phyloP scores from a whole-genome alignment of 2,797 vertebrate species.

The Natrix natrix region DNA sequence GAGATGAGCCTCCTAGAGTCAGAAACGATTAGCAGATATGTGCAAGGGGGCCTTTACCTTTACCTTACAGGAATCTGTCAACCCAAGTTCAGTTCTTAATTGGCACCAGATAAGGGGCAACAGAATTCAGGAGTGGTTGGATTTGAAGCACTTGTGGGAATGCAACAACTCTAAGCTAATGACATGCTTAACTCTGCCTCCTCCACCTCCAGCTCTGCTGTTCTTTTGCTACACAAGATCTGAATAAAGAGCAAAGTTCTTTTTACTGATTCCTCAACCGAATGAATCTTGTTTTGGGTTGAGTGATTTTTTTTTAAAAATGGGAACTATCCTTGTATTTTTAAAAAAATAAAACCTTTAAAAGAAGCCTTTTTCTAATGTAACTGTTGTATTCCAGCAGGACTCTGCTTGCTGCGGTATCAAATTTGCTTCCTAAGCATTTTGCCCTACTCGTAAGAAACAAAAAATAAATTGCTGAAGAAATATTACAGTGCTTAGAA shows the following conservation, averaged over 20 bases:
- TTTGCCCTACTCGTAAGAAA: not conserved
- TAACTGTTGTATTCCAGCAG: not conserved
- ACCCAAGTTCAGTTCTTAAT: no score
- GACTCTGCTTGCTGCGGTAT: not conserved
- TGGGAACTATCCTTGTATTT: not conserved
- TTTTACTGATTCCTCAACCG: not conserved
- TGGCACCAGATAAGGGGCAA: no score
- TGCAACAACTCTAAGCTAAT: not conserved
- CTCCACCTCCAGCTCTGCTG: not conserved
- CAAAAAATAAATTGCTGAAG: not conserved
- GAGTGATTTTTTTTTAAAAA: not conserved
- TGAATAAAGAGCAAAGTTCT: not conserved
- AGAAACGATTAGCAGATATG: no score
- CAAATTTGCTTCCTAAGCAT: not conserved
- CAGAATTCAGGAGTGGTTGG: not conserved
- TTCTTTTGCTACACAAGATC: not conserved
- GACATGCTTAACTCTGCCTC: not conserved
- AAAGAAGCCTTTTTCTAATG: not conserved
- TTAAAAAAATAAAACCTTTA: not conserved
- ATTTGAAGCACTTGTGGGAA: not conserved
- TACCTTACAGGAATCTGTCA: no score
- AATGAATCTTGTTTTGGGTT: not conserved
- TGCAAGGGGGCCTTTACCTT: no score
- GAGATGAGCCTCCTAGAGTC: no score
- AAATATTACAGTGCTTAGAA: not conserved